Evolutionary conservation across 2,888 invertebrate species (phyloP).

Genomic region (Uropetala carovei): DNA sequence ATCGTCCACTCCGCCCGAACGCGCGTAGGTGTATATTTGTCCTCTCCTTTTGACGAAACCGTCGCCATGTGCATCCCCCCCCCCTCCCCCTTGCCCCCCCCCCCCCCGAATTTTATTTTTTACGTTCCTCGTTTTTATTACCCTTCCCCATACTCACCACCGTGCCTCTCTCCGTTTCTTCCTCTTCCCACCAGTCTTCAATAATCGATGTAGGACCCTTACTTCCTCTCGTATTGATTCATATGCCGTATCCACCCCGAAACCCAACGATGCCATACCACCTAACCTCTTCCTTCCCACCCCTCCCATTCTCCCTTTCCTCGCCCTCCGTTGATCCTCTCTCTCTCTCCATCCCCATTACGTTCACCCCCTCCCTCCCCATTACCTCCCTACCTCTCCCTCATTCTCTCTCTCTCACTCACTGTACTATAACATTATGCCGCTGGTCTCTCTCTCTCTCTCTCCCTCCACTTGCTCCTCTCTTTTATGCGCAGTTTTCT

Average conservation of each 20-base stretch:
- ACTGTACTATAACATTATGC: too few relatives aligned
- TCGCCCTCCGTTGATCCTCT: not conserved
- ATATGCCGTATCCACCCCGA: constrained; percentile 16
- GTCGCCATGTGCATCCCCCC: too few relatives aligned
- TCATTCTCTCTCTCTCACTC: not conserved
- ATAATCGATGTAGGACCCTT: constrained; percentile 39
- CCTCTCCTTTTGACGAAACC: too few relatives aligned
- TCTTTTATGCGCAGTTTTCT: too few relatives aligned
- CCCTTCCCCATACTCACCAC: constrained; percentile 75
- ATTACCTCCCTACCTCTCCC: not conserved
- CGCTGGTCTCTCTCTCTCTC: not conserved
- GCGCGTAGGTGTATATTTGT: too few relatives aligned
- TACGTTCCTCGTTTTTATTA: too few relatives aligned
- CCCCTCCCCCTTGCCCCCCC: too few relatives aligned
- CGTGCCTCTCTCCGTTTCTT: constrained; percentile 69
- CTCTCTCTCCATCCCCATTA: not conserved
- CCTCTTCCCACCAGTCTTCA: constrained; percentile 54
- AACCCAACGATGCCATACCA: not conserved
- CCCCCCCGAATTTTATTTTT: too few relatives aligned
- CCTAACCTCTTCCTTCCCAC: not conserved
- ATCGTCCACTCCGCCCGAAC: too few relatives aligned
- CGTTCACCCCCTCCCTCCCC: not conserved
- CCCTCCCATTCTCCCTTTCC: not conserved
- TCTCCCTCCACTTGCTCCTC: not conserved
- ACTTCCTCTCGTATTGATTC: constrained; percentile 42